Base-by-base conservation (phyloP, 2,888 invertebrate species). In the Hymenopus coronatus region DNA sequence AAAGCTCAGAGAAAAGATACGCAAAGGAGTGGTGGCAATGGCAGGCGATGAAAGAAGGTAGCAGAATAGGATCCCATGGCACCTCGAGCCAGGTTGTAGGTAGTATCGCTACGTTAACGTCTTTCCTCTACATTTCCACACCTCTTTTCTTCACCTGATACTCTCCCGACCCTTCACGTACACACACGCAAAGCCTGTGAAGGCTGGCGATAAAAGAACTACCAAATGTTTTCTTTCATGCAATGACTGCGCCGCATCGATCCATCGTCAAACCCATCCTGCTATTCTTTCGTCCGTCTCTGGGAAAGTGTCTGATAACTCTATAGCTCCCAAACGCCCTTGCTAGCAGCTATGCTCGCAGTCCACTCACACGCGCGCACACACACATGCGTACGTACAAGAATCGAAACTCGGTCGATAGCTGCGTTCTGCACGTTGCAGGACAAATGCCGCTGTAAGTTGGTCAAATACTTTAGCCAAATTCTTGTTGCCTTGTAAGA, bases 291-390 rank as follows among this genome's bases (percentile, higher is more conserved):
- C 33, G 12, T 14, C 85, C n/a, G 15, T 14, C 25, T n/a, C 85
- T 85, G 40, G 46, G 28, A 15, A 84, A 84, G 85, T 85, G 85
- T 85, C 85, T 85, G 85, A 46, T 85, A 85, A 85, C 85, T 46
- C 54, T 85, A 54, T 54, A 85, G 85, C 85, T 85, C 27, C n/a
- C 85, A 85, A 70, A 27, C 54, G 40, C 54, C 46, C 27, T 40
- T 25, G 12, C 40, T 33, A 14, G 40, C 25, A 84, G 27, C 25
- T 70, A 70, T 70, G 54, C 54, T 70, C 54, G 20, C 25, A 15
- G 54, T 70, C 54, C 54, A 70, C 54, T 25, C 3, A 15, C 27
- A 83, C 83, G n/a, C 83, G n/a, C 25, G 15, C 9, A 3, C 83
- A 20, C 83, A 83, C 83, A 83, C 83, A 14, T 28, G 25, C 25